phyloP scores from a whole-genome alignment of 1,140 invertebrate genomes.

The Potamilus streckersoni region DNA sequence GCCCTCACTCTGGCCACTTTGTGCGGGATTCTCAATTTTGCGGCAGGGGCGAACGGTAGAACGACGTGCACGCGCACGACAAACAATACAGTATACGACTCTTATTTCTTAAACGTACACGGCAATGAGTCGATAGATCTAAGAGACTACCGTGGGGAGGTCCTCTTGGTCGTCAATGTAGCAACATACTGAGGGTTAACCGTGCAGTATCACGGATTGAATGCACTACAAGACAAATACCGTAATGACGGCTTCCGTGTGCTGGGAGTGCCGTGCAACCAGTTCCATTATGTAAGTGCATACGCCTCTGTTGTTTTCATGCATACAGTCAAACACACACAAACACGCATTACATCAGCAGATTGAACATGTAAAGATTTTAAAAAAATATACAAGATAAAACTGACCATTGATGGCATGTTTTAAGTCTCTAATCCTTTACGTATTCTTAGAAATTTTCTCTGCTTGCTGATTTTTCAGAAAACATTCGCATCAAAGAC shows the following conservation, averaged over 20 bases:
- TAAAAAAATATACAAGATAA: background rate
- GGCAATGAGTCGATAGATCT: constrained; percentile 23
- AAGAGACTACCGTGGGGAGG: constrained; percentile 49
- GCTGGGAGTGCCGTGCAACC: constrained; percentile 72
- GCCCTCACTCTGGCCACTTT: too few relatives aligned
- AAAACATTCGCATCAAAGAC: background rate
- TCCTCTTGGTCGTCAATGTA: constrained; percentile 70
- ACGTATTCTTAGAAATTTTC: too few relatives aligned
- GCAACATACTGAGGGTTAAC: constrained; percentile 69
- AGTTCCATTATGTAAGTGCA: constrained; percentile 67
- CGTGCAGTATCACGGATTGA: constrained; percentile 61
- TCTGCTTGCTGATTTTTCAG: background rate
- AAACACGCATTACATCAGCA: background rate
- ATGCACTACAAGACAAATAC: constrained; percentile 51
- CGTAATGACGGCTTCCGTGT: constrained; percentile 60
- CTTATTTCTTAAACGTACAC: constrained; percentile 23
- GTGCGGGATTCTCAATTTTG: too few relatives aligned
- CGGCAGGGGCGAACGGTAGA: too few relatives aligned
- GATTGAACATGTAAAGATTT: background rate
- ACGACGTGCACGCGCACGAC: background rate
- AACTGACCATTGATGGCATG: background rate
- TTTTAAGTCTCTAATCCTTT: background rate
- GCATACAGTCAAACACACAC: background rate
- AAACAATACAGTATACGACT: constrained; percentile 33
- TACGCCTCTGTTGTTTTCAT: background rate